Evolutionary conservation across 1,140 invertebrate genomes (phyloP), one percentile per base, ranked within the genome.

Genomic region (Saccostrea echinata): DNA sequence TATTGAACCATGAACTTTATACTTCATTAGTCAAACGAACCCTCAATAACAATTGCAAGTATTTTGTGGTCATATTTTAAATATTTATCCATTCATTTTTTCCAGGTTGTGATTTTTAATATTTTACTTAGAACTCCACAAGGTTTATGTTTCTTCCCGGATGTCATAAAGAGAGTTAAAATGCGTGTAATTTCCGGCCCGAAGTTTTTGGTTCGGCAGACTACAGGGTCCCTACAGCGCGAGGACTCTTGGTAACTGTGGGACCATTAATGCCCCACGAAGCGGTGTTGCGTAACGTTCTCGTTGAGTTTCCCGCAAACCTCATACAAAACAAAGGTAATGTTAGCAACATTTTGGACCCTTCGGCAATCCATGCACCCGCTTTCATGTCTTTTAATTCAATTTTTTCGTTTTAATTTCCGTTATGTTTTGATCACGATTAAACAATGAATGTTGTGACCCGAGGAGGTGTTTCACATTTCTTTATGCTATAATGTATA

Each of bases 381-480:
- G 68, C 68, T 76, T 76, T 76, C 68, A 76, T 76, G 68, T 76
- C 68, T 30, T 76, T 76, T 76, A 76, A 76, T 76, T 76, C 68
- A 76, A 76, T 76, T 76, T 76, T 57, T 76, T 76, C 27, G 68
- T 76, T 76, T 76, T 27, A 76, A 76, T 76, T 76, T 76, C 68
- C 68, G 68, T 76, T 30, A 76, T 76, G 68, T 76, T 76, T 76
- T 76, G 68, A 76, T 76, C 68, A 76, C 68, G 68, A 76, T 76
- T 76, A 76, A 76, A 76, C 68, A 76, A 24, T 16, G 27, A 76
- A 24, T 76, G 68, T 33, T 76, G 64, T 76, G 24, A 30, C 11
- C 68, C 68, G 24, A 16, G 68, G 68, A 76, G 24, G 16, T 33
- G 27, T 76, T 76, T 30, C 68, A 76, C 11, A 76, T 76, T 76